phyloP scores from a whole-genome alignment of 2,113 vertebrate genomes.

The Trogon melanurus region DNA sequence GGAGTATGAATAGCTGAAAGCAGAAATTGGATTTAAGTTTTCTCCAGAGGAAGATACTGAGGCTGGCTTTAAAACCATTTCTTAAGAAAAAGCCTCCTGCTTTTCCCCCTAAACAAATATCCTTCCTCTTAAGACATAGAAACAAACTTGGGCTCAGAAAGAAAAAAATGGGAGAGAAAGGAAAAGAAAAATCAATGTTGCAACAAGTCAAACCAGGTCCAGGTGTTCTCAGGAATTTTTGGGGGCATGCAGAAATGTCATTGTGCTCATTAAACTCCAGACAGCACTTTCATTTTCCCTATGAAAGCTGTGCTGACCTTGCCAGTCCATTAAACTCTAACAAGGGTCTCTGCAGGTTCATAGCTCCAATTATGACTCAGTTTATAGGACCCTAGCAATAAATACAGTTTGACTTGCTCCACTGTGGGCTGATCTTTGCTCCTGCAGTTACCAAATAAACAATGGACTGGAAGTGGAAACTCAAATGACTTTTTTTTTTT shows the following conservation, averaged over 20 bases:
- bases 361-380: slow-evolving; percentile 27
- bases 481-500: neutral
- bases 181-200: neutral
- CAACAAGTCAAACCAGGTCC: neutral
- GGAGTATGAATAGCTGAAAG: neutral
- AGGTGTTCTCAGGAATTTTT: slow-evolving; percentile 36
- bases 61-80: neutral
- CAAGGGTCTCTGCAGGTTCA: slow-evolving; percentile 28
- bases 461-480: neutral
- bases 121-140: neutral
- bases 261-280: slow-evolving; percentile 38
- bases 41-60: neutral
- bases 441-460: neutral
- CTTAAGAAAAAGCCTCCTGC: neutral
- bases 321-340: slow-evolving; percentile 58
- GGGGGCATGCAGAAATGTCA: slow-evolving; percentile 14
- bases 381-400: slow-evolving; percentile 29
- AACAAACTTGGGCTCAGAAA: neutral
- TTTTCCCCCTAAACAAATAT: neutral
- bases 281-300: slow-evolving; percentile 32
- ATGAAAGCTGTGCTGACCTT: slow-evolving; percentile 32
- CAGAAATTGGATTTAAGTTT: neutral
- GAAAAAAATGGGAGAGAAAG: neutral
- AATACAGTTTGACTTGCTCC: neutral
- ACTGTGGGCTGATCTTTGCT: slow-evolving; percentile 36